phyloP scores from a whole-genome alignment of 2,113 vertebrate species.

The Stigmatopora nigra region DNA sequence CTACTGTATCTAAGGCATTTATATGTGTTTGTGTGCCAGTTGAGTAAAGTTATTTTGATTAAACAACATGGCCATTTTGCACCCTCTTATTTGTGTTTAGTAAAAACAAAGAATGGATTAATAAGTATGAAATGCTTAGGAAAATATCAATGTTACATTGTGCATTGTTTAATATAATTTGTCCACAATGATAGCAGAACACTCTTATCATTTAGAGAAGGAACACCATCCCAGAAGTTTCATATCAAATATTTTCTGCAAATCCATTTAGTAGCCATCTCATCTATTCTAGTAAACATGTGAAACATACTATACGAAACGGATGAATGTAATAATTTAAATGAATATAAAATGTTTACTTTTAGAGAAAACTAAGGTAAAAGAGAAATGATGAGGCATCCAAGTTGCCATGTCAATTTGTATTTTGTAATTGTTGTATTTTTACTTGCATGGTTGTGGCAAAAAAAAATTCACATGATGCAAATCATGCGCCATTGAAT shows the following conservation, averaged over 20 bases:
- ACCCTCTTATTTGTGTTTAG: conserved; percentile 28
- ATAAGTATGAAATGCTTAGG: conserved; percentile 24
- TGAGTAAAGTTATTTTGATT: conserved; percentile 29
- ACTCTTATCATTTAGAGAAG: neutral
- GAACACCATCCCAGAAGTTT: neutral
- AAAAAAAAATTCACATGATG: neutral
- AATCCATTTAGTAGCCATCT: conserved; percentile 3
- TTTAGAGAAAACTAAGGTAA: neutral
- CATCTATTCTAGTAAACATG: neutral
- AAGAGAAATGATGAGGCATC: neutral
- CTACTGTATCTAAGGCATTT: conserved; percentile 13
- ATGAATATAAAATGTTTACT: neutral
- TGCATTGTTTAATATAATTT: conserved; percentile 23
- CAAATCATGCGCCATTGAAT: neutral
- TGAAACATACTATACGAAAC: neutral
- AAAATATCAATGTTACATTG: conserved; percentile 26
- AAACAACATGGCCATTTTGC: conserved; percentile 23
- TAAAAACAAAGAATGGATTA: conserved; percentile 43
- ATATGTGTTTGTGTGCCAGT: neutral
- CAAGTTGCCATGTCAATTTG: neutral
- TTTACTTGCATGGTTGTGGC: neutral
- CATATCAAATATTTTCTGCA: conserved; percentile 8
- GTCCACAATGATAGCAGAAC: conserved; percentile 24
- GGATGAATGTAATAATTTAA: conserved; percentile 1
- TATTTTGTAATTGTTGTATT: neutral